A percentile compares a stretch with the other conserved stretches of the same genome.
phyloP scores from a whole-genome alignment of 2,797 vertebrate genomes.

The Enteromius afrohamiltoni region DNA sequence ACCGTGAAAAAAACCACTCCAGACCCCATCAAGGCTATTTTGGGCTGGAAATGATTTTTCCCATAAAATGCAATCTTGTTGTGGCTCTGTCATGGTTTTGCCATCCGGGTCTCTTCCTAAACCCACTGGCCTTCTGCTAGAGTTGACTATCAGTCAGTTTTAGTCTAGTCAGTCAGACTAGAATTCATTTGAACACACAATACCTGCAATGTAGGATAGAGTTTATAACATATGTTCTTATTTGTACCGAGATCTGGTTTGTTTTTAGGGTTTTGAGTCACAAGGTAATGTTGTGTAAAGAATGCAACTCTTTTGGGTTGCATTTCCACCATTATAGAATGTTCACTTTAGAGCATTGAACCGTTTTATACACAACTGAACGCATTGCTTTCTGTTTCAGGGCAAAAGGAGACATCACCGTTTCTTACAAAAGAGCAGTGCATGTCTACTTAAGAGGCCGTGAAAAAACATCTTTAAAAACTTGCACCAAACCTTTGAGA shows the following conservation, averaged over 20 bases:
- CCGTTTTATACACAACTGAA: neutral
- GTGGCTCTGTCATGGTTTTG: neutral
- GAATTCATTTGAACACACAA: neutral
- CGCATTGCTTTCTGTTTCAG: neutral
- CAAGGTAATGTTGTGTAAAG: neutral
- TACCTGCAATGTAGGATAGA: neutral
- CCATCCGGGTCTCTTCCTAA: neutral
- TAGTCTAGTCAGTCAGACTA: too few species aligned
- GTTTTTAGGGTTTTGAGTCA: neutral
- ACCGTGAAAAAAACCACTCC: conserved; percentile 47
- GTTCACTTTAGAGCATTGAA: neutral
- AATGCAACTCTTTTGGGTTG: neutral
- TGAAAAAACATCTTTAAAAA: neutral
- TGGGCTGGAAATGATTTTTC: neutral
- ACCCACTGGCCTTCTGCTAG: neutral
- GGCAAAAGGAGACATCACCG: neutral
- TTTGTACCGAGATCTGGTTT: neutral
- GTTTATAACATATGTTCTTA: neutral
- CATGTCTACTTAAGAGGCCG: neutral
- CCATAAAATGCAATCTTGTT: neutral
- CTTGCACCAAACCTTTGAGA: neutral
- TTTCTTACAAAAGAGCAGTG: neutral
- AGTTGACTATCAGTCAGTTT: neutral
- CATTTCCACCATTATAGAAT: neutral
- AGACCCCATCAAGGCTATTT: conserved; percentile 3